Base-by-base conservation (phyloP, 2,797 vertebrate genomes). In the Staurois parvus region DNA sequence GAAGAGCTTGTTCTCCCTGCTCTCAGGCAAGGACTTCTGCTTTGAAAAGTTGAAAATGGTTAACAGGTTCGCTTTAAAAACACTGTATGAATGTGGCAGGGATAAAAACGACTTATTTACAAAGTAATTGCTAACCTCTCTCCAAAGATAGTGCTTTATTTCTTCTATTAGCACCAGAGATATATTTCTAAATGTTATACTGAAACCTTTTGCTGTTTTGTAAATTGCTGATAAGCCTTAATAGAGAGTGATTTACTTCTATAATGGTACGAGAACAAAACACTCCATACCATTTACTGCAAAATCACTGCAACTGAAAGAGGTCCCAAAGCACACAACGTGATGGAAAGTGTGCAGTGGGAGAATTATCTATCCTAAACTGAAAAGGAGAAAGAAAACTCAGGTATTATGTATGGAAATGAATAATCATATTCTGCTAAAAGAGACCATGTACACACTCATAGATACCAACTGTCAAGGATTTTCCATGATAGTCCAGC, bases 171-270 rank as follows among this genome's bases (percentile, higher is more conserved):
- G 72, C 32, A 26, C 45, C 1, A 12, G 26, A 28, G 26, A 68
- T 45, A 67, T 42, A 69, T 70, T 48, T 48, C 40, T 15, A n/a
- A 28, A 19, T 19, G n/a, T n/a, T 67, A 67, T 13, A 67, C 7
- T 26, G 13, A 42, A 30, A 42, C 37, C 62, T 80, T 24, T 80
- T 34, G 45, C 11, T 70, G 59, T 59, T 81, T 73, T 72, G 40
- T 72, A 62, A 81, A 73, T 45, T 64, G 52, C 56, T 81, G 72
- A 81, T 72, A 72, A 69, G 72, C 45, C 48, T 56, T 45, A 73
- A 81, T 72, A 81, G 48, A 4, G 28, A 40, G 32, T 81, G 11
- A 73, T 81, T 81, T 73, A 81, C n/a, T 81, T 81, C 70, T 59
- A 73, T 81, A 34, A 34, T 37, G 28, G 42, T 45, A 81, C 52